Percentiles rank a stretch among this genome's conserved stretches.
Evolutionary conservation across 2,797 vertebrate genomes (phyloP).

Genomic region (Gobionotothen gibberifrons): DNA sequence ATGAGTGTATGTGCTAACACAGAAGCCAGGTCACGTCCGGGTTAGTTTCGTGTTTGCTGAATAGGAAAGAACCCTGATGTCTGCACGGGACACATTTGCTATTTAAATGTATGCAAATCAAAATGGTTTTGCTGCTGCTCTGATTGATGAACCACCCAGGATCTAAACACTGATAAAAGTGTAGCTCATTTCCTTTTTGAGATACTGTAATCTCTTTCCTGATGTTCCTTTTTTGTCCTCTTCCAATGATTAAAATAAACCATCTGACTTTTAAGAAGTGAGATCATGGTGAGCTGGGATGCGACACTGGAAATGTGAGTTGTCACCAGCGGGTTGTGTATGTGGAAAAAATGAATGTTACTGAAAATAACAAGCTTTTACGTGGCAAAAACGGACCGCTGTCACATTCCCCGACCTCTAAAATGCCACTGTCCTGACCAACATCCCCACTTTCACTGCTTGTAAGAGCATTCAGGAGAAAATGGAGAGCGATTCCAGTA

Average conservation of each 20-base stretch:
- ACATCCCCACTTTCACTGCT: constrained; percentile 7
- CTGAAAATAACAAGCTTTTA: constrained; percentile 1
- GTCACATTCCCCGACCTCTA: constrained; percentile 25
- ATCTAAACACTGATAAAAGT: constrained; percentile 36
- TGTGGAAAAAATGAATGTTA: constrained; percentile 25
- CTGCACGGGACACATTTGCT: constrained; percentile 53
- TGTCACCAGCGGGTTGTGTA: constrained; percentile 15
- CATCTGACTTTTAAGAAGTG: constrained; percentile 17
- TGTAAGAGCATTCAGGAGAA: constrained; percentile 19
- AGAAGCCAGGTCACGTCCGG: constrained; percentile 55
- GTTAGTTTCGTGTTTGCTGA: constrained; percentile 56
- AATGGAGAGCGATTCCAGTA: constrained; percentile 35
- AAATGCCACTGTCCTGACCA: constrained; percentile 37
- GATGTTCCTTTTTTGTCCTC: neutral
- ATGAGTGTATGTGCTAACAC: constrained; percentile 8
- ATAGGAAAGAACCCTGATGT: constrained; percentile 33
- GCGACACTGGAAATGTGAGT: constrained; percentile 30
- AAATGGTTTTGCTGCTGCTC: constrained; percentile 6
- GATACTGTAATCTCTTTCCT: constrained; percentile 7
- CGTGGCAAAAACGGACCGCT: constrained; percentile 33
- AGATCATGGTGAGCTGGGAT: constrained; percentile 25
- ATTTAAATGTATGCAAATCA: constrained; percentile 73
- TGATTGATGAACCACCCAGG: constrained; percentile 44
- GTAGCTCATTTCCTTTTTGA: neutral
- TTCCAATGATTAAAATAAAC: constrained; percentile 15